Conservation (phyloP, 2,797 vertebrate genomes). For the Pyrocephalus nanus region DNA sequence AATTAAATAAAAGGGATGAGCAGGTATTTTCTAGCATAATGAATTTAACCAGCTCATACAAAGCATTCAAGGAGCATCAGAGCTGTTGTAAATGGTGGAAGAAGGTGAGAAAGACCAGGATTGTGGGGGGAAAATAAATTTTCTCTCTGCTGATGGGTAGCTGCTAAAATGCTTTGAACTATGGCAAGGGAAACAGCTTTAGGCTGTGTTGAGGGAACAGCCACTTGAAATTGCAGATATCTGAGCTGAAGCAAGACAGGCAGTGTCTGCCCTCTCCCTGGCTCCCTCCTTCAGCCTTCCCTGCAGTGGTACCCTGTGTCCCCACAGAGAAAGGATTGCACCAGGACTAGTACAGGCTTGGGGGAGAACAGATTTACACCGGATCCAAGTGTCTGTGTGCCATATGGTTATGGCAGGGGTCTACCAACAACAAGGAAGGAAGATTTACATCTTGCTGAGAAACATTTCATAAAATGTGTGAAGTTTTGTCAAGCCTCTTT, state of each 20-base stretch:
- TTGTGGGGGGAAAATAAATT: accelerated
- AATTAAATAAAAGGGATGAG: neutral
- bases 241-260: neutral
- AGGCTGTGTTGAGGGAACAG: neutral
- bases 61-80: neutral
- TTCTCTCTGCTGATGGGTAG: neutral
- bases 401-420: neutral
- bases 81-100: neutral
- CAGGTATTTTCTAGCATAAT: neutral
- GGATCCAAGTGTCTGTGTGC: neutral
- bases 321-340: neutral
- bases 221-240: neutral
- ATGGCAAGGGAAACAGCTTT: neutral
- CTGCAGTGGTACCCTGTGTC: neutral
- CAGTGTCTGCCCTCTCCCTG: neutral
- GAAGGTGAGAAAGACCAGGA: neutral
- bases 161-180: neutral
- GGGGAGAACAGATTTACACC: neutral
- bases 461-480: neutral
- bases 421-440: neutral
- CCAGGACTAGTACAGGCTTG: neutral
- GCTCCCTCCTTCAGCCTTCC: neutral
- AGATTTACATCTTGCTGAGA: neutral
- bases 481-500: neutral
- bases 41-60: neutral